These are phyloP conservation scores for Tinea pellionella DNA, from an alignment of 2,888 invertebrate species.

Conservation along the genomic window DNA sequence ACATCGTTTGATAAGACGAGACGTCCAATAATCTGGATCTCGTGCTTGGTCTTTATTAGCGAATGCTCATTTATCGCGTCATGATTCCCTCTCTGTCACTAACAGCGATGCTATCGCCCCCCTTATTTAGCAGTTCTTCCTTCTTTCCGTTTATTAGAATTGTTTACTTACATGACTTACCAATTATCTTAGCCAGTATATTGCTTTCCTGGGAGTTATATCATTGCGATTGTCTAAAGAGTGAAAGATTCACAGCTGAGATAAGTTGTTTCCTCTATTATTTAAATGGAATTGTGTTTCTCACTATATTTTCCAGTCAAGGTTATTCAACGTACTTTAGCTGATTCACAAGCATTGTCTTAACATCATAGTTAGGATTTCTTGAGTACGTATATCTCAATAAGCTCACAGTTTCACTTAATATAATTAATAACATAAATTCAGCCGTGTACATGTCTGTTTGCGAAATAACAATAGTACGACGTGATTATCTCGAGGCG, in stretches of 20 bases:
- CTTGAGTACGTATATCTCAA: neutral
- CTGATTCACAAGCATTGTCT: neutral
- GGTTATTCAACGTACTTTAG: slow-evolving; percentile 8
- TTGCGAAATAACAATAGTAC: slow-evolving; percentile 4
- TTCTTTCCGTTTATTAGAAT: slow-evolving; percentile 18
- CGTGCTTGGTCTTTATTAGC: slow-evolving; percentile 49
- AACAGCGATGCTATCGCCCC: slow-evolving; percentile 40
- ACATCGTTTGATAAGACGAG: slow-evolving; percentile 46
- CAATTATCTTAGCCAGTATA: slow-evolving; percentile 1
- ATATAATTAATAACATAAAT: neutral
- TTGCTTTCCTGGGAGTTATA: neutral
- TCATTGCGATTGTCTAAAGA: neutral
- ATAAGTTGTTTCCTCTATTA: neutral
- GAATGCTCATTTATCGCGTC: slow-evolving; percentile 42
- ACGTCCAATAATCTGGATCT: slow-evolving; percentile 42
- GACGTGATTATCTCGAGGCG: neutral
- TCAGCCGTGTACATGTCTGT: neutral
- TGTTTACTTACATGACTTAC: slow-evolving; percentile 11
- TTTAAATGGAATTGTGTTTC: neutral
- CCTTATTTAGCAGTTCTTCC: slow-evolving; percentile 38
- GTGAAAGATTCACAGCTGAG: neutral
- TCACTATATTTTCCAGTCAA: neutral
- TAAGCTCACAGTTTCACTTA: slow-evolving; percentile 1
- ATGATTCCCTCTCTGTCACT: slow-evolving; percentile 46
- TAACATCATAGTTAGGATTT: neutral